A percentile compares a stretch with the other conserved stretches of the same genome.
Conservation (phyloP, 30 jellyfish, hydroid and myxozoan species). For the Sanderia malayensis region DNA sequence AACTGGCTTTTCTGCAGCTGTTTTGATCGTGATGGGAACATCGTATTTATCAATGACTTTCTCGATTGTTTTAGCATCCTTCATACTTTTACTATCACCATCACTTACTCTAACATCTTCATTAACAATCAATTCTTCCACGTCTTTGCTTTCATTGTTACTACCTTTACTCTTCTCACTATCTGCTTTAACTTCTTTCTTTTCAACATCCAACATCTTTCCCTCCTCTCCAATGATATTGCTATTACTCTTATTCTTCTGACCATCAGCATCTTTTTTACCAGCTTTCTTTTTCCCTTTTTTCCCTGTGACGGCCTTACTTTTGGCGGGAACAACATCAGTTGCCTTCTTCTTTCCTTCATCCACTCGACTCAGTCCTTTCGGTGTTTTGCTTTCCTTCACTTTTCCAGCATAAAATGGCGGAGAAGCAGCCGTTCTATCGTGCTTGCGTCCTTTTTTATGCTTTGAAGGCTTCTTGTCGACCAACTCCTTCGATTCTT, state of each 20-base stretch:
- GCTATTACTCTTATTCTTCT: no score
- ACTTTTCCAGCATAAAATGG: constrained; percentile 54
- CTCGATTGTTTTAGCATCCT: constrained; percentile 11
- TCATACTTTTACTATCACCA: constrained; percentile 1
- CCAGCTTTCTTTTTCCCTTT: constrained; percentile 21
- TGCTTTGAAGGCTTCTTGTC: constrained; percentile 31
- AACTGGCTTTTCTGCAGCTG: constrained; percentile 25
- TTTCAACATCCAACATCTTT: constrained; percentile 10
- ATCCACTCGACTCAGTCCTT: constrained; percentile 38
- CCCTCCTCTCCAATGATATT: no score
- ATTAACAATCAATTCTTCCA: no score
- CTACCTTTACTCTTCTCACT: constrained; percentile 20
- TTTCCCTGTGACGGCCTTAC: constrained; percentile 5
- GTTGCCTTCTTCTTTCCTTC: constrained; percentile 10
- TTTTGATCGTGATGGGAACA: constrained; percentile 45
- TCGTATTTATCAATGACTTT: constrained; percentile 27
- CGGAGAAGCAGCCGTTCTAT: constrained; percentile 46
- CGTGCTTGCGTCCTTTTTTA: constrained; percentile 48
- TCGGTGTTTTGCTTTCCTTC: constrained; percentile 46
- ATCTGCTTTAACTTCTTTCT: no score
- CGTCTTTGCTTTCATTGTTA: constrained; percentile 6
- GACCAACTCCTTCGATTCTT: not conserved
- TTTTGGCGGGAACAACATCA: not conserved
- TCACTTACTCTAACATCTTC: not conserved
- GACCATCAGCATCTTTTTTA: no score